Evolutionary conservation across 2,888 invertebrate species (phyloP), one percentile per base, ranked within the genome.

Genomic region (Coelinius sp.): DNA sequence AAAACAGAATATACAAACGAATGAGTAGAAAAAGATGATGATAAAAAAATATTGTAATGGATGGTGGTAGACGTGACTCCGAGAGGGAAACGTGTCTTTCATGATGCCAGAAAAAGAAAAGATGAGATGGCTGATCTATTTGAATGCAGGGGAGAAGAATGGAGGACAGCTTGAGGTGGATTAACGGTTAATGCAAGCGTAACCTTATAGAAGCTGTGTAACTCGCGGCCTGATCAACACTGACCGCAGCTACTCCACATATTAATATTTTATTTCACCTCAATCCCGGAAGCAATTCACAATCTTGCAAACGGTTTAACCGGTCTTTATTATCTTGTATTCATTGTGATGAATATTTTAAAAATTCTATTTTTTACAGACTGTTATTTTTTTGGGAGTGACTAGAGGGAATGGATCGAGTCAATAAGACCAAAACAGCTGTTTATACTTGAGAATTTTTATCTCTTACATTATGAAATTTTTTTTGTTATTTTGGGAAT

Each of bases 101-200:
- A 52, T 20, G 62, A 44, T 68, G 46, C 25, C 53, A 71, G 72
- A 76, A 73, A 75, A 71, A 75, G 76, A 77, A 68, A 74, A 74
- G 75, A 25, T 10, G 53, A 44, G 27, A 56, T 62, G 7, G 2
- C 7, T 49, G 17, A 17, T 49, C 20, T 20, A 49, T 49, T 3
- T 49, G 44, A n/a, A 49, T 8, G 10, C 65, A 67, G 67, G 14
- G 35, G 79, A 76, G 74, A 75, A 78, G 73, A 76, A 76, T 66
- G 77, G 75, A 68, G 71, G 66, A 71, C 73, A 76, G 74, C 62
- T 77, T 74, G 65, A 80, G 81, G 80, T 80, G 79, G 77, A 75
- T 83, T 85, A 85, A 85, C 85, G 85, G 85, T 85, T 83, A 84
- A 68, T 69, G 70, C 56, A 78, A 75, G 77, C 77, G 78, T 83